phyloP scores from a whole-genome alignment of 2,113 vertebrate genomes.

The Microtus oregoni region DNA sequence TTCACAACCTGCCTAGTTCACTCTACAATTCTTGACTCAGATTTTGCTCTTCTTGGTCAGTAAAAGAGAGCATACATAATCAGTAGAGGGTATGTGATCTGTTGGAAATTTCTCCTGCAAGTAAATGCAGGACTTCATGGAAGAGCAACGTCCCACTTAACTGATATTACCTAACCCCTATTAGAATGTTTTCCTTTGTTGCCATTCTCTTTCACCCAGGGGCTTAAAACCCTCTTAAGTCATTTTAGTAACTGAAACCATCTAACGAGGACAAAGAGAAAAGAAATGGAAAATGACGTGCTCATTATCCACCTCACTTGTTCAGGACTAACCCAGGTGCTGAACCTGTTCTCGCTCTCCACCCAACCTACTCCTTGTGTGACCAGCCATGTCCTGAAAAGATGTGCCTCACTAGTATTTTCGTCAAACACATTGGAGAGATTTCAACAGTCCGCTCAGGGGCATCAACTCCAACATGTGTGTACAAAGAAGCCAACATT shows the following conservation, averaged over 20 bases:
- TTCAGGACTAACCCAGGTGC: neutral
- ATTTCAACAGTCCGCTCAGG: conserved; percentile 13
- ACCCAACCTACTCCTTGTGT: neutral
- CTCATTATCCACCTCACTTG: neutral
- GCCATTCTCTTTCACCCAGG: neutral
- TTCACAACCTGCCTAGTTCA: neutral
- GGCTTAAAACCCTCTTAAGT: neutral
- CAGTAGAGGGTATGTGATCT: neutral
- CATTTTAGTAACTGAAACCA: neutral
- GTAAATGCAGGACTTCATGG: neutral
- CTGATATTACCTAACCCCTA: neutral
- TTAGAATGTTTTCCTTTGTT: neutral
- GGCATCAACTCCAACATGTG: conserved; percentile 31
- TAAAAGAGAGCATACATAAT: neutral
- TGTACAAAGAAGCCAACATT: neutral
- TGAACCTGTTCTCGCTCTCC: neutral
- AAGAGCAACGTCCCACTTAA: neutral
- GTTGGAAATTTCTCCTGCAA: neutral
- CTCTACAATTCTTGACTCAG: neutral
- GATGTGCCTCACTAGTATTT: neutral
- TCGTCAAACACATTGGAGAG: neutral
- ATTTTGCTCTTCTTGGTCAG: neutral
- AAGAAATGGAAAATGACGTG: neutral
- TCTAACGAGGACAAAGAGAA: neutral
- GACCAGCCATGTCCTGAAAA: neutral